A percentile compares a stretch with the other conserved stretches of the same genome.
Evolutionary conservation across 2,113 vertebrate species (phyloP).

Genomic region (Thunnus maccoyii): DNA sequence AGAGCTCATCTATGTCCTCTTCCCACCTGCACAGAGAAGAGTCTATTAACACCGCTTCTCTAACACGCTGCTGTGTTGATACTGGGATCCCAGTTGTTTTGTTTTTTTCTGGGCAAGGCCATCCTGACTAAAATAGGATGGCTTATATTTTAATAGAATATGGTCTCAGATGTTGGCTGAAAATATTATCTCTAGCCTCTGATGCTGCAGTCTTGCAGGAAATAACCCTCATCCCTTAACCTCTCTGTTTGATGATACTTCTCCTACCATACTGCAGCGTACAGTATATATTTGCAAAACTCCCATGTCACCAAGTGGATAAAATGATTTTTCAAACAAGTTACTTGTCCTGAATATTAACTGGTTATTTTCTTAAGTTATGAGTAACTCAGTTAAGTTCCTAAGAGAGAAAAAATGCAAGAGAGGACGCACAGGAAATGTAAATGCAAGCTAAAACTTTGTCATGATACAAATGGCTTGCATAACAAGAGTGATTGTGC

Average conservation of each 20-base stretch:
- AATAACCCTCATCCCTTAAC: neutral
- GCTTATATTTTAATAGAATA: constrained; percentile 51
- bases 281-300: neutral
- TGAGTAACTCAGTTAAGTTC: neutral
- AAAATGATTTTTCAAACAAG: neutral
- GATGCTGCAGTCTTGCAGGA: constrained; percentile 25
- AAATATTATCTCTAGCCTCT: constrained; percentile 31
- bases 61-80: constrained; percentile 27
- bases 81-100: constrained; percentile 4
- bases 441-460: too few species aligned
- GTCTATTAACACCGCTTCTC: constrained; percentile 11
- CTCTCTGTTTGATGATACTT: constrained; percentile 38
- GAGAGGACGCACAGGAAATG: neutral
- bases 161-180: constrained; percentile 45
- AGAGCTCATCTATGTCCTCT: constrained; percentile 19
- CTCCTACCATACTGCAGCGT: neutral
- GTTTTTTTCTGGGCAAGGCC: constrained; percentile 20
- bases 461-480: too few species aligned
- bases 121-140: constrained; percentile 34
- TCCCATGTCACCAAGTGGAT: neutral
- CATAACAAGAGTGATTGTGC: neutral
- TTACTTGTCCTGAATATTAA: neutral
- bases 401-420: neutral
- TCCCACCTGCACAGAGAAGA: constrained; percentile 13
- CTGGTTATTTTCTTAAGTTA: neutral